These are phyloP conservation scores for Diprion similis DNA, from an alignment of 1,140 invertebrate species.

Conservation along the genomic window DNA sequence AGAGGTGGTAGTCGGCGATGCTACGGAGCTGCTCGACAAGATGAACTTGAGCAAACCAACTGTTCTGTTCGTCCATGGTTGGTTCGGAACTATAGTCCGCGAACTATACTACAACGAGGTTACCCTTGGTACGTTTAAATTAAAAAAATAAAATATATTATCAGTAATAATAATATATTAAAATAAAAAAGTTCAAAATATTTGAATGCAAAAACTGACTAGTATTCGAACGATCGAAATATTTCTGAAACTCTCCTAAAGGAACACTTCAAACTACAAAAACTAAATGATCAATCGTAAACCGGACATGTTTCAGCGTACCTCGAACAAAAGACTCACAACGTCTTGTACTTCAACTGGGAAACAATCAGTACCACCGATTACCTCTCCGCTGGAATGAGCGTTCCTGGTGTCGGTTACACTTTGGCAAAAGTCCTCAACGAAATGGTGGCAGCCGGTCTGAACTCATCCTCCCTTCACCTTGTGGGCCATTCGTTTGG, in stretches of 20 bases:
- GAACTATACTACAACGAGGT: constrained; percentile 33
- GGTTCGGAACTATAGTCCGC: constrained; percentile 41
- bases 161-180: too few species aligned
- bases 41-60: constrained; percentile 36
- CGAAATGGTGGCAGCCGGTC: constrained; percentile 21
- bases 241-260: too few species aligned
- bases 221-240: not conserved
- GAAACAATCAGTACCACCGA: constrained; percentile 65
- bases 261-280: not conserved
- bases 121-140: constrained; percentile 49
- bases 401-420: constrained; percentile 58
- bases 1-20: constrained; percentile 19
- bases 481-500: constrained; percentile 80
- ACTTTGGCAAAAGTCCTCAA: constrained; percentile 28
- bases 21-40: not conserved
- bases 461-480: constrained; percentile 63
- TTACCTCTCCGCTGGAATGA: constrained; percentile 63
- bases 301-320: constrained; percentile 42
- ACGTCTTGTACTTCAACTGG: constrained; percentile 66
- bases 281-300: not conserved
- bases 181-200: too few species aligned
- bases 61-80: constrained; percentile 55
- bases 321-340: constrained; percentile 45
- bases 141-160: too few species aligned
- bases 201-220: too few species aligned